These are phyloP conservation scores for Aphrophora alni DNA, from an alignment of 2,888 invertebrate genomes.

Conservation along the genomic window DNA sequence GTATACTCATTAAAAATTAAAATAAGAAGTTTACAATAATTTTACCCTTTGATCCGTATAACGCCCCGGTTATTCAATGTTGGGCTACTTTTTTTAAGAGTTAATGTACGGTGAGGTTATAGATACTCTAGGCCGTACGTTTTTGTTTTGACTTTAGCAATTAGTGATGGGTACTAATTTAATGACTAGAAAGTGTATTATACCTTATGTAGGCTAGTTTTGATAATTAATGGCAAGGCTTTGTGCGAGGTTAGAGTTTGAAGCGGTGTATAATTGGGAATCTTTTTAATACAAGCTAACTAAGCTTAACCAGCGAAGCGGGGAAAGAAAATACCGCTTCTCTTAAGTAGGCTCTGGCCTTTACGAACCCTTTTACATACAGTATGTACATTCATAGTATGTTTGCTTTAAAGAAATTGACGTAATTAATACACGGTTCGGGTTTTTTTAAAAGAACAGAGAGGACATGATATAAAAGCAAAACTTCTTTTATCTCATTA, in stretches of 20 bases:
- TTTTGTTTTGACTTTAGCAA: conserved; percentile 12
- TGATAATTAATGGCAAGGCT: not conserved
- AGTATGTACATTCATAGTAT: not conserved
- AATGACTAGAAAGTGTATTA: conserved; percentile 38
- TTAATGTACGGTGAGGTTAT: not conserved
- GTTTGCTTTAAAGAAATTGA: no score
- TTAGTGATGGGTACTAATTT: conserved; percentile 46
- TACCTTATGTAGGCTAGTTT: not conserved
- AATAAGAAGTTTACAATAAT: not conserved
- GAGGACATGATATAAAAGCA: not conserved
- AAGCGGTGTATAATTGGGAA: not conserved
- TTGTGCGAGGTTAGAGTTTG: not conserved
- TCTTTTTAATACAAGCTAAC: not conserved
- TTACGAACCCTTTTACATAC: not conserved
- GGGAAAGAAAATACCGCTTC: no score
- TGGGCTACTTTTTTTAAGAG: not conserved
- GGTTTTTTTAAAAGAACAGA: not conserved
- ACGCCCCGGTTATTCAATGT: not conserved
- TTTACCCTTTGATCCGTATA: not conserved
- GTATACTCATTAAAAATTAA: not conserved
- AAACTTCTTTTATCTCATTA: not conserved
- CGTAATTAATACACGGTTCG: not conserved
- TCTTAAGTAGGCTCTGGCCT: not conserved
- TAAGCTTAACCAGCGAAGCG: not conserved
- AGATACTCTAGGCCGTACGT: not conserved